Conservation (phyloP, 2,888 invertebrate species). For the Polyommatus iphigenia region DNA sequence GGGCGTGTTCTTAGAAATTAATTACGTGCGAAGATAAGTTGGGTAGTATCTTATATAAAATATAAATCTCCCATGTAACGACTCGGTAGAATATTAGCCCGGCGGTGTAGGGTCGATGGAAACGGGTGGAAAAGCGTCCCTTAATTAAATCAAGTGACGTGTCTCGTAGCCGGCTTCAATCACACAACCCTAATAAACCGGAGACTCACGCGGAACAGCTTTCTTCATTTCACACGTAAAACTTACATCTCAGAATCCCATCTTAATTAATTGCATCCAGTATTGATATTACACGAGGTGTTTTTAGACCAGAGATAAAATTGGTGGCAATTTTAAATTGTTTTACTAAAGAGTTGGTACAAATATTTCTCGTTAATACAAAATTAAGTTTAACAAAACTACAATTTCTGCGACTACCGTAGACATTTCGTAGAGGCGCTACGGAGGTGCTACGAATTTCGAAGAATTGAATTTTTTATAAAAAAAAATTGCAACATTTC, state of each 20-base stretch:
- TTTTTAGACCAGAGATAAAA: not conserved
- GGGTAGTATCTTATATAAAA: conserved; percentile 52
- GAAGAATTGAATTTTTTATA: not conserved
- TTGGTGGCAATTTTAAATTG: not conserved
- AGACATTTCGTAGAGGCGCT: not conserved
- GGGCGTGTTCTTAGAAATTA: not conserved
- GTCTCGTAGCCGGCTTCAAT: conserved; percentile 76
- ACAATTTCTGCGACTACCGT: not conserved
- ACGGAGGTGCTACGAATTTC: not conserved
- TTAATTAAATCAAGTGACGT: conserved; percentile 80
- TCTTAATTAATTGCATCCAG: conserved; percentile 23
- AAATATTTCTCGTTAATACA: too few species aligned
- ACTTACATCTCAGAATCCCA: conserved; percentile 32
- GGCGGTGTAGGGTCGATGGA: conserved; percentile 66
- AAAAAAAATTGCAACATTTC: not conserved
- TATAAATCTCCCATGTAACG: conserved; percentile 73
- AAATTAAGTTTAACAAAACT: too few species aligned
- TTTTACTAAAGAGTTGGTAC: not conserved
- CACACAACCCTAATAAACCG: conserved; percentile 77
- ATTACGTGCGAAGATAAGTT: conserved; percentile 39
- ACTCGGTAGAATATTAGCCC: conserved; percentile 73
- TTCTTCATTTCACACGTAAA: conserved; percentile 45
- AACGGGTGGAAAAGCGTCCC: conserved; percentile 76
- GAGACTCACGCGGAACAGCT: conserved; percentile 61
- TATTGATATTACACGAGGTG: not conserved